A percentile compares a stretch with the other conserved stretches of the same genome.
phyloP scores from a whole-genome alignment of 2,113 vertebrate genomes.

The Pseudopipra pipra region DNA sequence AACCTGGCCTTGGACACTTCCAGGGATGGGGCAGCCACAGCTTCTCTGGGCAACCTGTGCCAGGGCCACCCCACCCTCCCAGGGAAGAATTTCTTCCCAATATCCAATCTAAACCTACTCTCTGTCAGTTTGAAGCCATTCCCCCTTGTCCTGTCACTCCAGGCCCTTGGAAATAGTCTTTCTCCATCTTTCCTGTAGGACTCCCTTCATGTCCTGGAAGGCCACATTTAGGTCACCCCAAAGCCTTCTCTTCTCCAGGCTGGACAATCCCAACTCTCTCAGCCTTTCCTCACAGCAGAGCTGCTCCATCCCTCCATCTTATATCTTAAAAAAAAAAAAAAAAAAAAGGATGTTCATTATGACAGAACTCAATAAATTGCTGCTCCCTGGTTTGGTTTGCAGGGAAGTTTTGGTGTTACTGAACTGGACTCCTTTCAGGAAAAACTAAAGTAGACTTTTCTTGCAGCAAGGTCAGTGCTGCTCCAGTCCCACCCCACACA shows the following conservation, averaged over 20 bases:
- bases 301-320: background rate
- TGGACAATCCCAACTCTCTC: background rate
- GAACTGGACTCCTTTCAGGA: background rate
- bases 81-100: background rate
- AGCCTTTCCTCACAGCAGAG: background rate
- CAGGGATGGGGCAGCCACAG: background rate
- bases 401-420: background rate
- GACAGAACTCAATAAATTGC: background rate
- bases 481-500: background rate
- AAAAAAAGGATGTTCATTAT: background rate
- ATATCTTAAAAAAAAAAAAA: background rate
- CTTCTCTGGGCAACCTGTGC: background rate
- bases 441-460: background rate
- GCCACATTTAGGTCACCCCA: background rate
- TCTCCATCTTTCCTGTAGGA: background rate
- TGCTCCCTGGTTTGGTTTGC: background rate
- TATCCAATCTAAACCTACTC: background rate
- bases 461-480: background rate
- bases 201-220: background rate
- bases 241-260: background rate
- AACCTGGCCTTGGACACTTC: background rate
- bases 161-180: background rate
- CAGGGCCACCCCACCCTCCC: background rate
- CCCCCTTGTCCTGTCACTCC: background rate
- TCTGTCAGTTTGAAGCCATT: background rate